Conservation (phyloP, 1,140 invertebrate species). For the Halesus radiatus region DNA sequence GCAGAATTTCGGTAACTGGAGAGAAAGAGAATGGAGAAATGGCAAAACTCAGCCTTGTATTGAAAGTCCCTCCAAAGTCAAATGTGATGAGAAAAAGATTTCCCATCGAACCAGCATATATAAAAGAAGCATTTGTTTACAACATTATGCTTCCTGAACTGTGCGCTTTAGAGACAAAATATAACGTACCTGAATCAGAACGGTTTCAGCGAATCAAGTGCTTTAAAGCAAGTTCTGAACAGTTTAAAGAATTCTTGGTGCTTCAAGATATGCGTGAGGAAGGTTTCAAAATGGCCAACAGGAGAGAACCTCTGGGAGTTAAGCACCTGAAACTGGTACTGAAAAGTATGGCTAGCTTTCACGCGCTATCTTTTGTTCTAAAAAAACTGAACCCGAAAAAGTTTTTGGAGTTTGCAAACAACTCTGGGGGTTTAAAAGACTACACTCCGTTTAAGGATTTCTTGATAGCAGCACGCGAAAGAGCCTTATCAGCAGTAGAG, state of each 20-base stretch:
- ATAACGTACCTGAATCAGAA: conserved; percentile 54
- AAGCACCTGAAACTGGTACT: conserved; percentile 67
- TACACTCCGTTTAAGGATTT: not conserved
- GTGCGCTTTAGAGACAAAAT: conserved; percentile 59
- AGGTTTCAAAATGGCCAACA: conserved; percentile 67
- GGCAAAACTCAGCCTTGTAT: conserved; percentile 58
- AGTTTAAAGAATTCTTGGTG: conserved; percentile 67
- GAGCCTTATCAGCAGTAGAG: conserved; percentile 5
- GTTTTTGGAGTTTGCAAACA: conserved; percentile 52
- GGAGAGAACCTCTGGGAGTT: conserved; percentile 63
- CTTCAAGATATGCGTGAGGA: conserved; percentile 69
- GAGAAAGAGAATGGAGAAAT: conserved; percentile 62
- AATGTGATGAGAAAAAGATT: conserved; percentile 7
- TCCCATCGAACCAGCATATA: conserved; percentile 18
- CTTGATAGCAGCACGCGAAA: not conserved
- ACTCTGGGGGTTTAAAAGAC: not conserved
- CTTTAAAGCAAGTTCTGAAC: conserved; percentile 60
- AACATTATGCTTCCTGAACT: conserved; percentile 62
- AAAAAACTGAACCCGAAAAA: conserved; percentile 62
- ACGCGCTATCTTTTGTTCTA: conserved; percentile 70
- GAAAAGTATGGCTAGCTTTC: conserved; percentile 68
- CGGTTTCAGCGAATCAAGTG: conserved; percentile 63
- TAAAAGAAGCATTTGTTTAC: conserved; percentile 62
- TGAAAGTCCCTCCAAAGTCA: conserved; percentile 11
- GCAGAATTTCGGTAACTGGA: conserved; percentile 14